A percentile compares a stretch with the other conserved stretches of the same genome.
Conservation (phyloP, 2,888 invertebrate species). For the Leptogaster cylindrica region DNA sequence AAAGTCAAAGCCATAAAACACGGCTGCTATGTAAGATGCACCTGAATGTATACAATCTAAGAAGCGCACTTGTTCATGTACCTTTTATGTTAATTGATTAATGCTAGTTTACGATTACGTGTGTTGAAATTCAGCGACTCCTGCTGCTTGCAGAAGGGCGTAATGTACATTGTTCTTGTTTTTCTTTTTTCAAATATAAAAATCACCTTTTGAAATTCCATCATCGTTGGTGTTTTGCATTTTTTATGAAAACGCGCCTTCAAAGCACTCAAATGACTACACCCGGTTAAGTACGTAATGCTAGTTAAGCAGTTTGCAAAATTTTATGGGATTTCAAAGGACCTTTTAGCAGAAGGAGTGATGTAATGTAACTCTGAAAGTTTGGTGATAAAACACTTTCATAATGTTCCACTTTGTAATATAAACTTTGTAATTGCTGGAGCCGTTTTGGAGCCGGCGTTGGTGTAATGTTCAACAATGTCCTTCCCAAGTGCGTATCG, state of each 20-base stretch:
- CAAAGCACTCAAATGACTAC: background rate
- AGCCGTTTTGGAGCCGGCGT: background rate
- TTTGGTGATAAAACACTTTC: slow-evolving; percentile 7
- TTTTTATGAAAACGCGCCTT: background rate
- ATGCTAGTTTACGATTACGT: slow-evolving; percentile 5
- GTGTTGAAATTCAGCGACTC: background rate
- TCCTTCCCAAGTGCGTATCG: too few relatives aligned
- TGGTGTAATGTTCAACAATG: too few relatives aligned
- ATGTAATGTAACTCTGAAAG: slow-evolving; percentile 32
- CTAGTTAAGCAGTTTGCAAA: slow-evolving; percentile 19
- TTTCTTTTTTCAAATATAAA: background rate
- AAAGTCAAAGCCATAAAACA: slow-evolving; percentile 49
- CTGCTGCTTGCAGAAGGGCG: slow-evolving; percentile 1
- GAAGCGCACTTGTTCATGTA: slow-evolving; percentile 35
- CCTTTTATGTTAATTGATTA: slow-evolving; percentile 21
- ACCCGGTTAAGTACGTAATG: slow-evolving; percentile 5
- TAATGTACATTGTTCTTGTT: background rate
- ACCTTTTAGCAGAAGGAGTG: background rate
- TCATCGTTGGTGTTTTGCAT: background rate
- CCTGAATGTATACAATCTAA: slow-evolving; percentile 32
- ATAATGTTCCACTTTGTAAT: background rate
- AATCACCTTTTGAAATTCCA: background rate
- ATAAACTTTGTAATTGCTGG: slow-evolving; percentile 15
- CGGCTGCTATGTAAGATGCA: slow-evolving; percentile 39
- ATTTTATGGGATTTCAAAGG: slow-evolving; percentile 13